Conservation (phyloP, 2,797 vertebrate genomes). For the Anniella stebbinsi region DNA sequence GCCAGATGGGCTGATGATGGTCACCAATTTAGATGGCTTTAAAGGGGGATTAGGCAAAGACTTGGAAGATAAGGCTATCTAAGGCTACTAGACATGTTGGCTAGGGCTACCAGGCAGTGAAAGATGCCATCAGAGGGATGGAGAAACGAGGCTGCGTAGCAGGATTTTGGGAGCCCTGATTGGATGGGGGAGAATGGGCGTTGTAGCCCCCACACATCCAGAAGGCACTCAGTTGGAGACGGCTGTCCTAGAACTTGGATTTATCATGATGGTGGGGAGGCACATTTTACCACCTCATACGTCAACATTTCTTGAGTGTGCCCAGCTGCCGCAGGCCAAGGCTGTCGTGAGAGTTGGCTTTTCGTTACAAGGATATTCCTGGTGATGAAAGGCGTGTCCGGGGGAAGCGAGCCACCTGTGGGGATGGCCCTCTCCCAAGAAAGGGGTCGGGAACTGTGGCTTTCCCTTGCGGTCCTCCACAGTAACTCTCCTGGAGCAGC, state of each 20-base stretch:
- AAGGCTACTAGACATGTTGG: too few relatives aligned
- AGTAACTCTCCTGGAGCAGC: not conserved
- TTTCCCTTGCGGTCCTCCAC: accelerated
- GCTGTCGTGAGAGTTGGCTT: conserved; percentile 3
- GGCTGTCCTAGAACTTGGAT: too few relatives aligned
- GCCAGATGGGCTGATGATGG: too few relatives aligned
- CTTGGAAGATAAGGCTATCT: too few relatives aligned
- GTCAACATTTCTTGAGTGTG: not conserved
- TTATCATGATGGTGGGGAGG: not conserved
- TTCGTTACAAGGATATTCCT: not conserved
- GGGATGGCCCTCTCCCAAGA: not conserved
- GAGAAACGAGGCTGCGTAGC: not conserved
- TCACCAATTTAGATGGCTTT: too few relatives aligned
- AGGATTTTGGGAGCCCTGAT: not conserved
- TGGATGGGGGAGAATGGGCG: not conserved
- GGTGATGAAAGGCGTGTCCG: not conserved
- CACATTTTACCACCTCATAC: not conserved
- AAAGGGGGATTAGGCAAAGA: too few relatives aligned
- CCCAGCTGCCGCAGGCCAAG: not conserved
- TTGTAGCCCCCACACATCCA: accelerated
- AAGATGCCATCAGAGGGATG: not conserved
- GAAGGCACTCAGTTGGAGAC: too few relatives aligned
- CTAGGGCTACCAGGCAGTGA: not conserved
- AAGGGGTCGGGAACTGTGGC: not conserved
- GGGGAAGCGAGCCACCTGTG: not conserved